Evolutionary conservation across 2,797 vertebrate species (phyloP).

Genomic region (Helarctos malayanus): DNA sequence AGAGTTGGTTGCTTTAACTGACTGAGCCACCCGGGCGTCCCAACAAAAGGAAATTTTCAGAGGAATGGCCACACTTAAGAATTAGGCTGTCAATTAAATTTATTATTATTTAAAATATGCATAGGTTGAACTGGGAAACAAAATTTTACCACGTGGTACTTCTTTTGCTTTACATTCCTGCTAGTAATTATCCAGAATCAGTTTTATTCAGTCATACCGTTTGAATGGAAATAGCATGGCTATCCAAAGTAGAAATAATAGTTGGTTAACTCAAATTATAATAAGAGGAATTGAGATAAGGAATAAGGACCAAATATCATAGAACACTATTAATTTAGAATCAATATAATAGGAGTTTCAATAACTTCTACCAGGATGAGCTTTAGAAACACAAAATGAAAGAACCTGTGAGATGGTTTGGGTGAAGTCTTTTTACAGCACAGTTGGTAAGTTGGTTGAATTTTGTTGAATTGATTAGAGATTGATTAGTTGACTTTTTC

Average conservation of each 20-base stretch:
- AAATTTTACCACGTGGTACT: not conserved
- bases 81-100: not conserved
- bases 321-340: not conserved
- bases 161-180: not conserved
- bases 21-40: not conserved
- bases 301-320: not conserved
- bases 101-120: not conserved
- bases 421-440: not conserved
- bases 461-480: constrained; percentile 27
- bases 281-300: not conserved
- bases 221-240: not conserved
- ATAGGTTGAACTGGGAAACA: not conserved
- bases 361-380: not conserved
- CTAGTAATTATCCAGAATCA: not conserved
- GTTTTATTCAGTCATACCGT: not conserved
- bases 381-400: not conserved
- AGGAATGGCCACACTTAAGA: not conserved
- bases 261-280: not conserved
- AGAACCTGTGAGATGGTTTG: not conserved
- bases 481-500: constrained; percentile 17
- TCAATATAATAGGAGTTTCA: constrained; percentile 32
- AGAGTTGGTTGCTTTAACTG: not conserved
- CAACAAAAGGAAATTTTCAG: constrained; percentile 94
- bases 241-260: not conserved
- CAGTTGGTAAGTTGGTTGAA: constrained; percentile 14